phyloP scores from a whole-genome alignment of 2,797 vertebrate species.

The Euthynnus affinis region DNA sequence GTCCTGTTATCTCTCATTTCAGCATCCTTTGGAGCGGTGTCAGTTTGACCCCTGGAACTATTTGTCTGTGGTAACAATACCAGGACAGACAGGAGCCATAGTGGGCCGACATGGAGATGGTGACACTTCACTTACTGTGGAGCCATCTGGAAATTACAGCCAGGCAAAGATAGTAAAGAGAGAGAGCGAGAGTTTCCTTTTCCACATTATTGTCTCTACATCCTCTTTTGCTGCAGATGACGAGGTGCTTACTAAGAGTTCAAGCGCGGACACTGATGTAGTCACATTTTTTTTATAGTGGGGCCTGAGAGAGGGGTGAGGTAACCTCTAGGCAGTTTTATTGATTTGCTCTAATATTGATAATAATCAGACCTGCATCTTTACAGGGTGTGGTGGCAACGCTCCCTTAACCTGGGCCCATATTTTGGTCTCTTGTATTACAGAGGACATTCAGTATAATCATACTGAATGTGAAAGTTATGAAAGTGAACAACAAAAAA shows the following conservation, averaged over 20 bases:
- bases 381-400: constrained; percentile 33
- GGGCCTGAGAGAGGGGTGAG: not conserved
- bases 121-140: not conserved
- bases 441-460: not conserved
- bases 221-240: constrained; percentile 54
- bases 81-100: not conserved
- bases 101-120: not conserved
- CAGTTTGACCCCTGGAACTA: constrained; percentile 40
- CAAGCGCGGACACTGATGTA: not conserved
- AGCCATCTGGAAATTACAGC: constrained; percentile 36
- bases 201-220: constrained; percentile 27
- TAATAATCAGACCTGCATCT: constrained; percentile 8
- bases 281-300: constrained; percentile 11
- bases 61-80: constrained; percentile 39
- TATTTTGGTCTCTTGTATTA: not conserved
- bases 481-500: not conserved
- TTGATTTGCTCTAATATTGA: constrained; percentile 1
- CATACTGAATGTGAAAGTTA: not conserved
- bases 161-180: constrained; percentile 14
- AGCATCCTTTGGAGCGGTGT: constrained; percentile 29
- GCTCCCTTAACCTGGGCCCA: not conserved
- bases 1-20: constrained; percentile 43
- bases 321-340: not conserved
- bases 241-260: constrained; percentile 28
- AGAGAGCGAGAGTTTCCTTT: constrained; percentile 35